A percentile compares a stretch with the other conserved stretches of the same genome.
phyloP scores from a whole-genome alignment of 2,797 vertebrate species.

The Lophotriccus pileatus region DNA sequence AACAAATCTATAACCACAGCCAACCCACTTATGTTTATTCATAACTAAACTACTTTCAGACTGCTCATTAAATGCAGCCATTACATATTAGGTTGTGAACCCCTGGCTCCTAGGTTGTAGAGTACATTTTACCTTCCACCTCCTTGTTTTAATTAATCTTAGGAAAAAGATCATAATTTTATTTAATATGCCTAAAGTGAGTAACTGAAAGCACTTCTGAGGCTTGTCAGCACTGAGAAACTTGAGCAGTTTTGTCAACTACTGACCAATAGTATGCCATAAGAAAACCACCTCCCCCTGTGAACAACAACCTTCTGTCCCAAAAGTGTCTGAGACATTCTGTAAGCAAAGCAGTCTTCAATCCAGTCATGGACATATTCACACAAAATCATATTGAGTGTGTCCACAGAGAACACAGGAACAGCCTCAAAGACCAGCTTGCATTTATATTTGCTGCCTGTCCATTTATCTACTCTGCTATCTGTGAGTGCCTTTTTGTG shows the following conservation, averaged over 20 bases:
- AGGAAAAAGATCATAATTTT: background rate
- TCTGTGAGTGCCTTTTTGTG: background rate
- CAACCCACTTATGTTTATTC: conserved; percentile 51
- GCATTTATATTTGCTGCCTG: background rate
- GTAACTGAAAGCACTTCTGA: background rate
- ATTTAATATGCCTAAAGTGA: background rate
- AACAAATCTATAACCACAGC: conserved; percentile 21
- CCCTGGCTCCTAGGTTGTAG: conserved; percentile 18
- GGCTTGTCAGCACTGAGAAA: background rate
- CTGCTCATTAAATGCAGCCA: conserved; percentile 51
- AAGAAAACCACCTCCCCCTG: background rate
- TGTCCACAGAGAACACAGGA: background rate
- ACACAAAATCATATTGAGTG: background rate
- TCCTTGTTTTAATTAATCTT: conserved; percentile 41
- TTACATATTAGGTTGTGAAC: conserved; percentile 43
- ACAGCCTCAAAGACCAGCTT: background rate
- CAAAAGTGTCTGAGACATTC: background rate
- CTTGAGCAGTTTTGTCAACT: background rate
- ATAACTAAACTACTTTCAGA: conserved; percentile 1
- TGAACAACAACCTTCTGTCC: background rate
- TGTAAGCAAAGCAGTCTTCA: background rate
- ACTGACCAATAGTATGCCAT: background rate
- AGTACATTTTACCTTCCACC: background rate
- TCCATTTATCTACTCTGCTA: background rate
- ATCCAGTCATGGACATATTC: background rate